Evolutionary conservation across 2,113 vertebrate genomes (phyloP), one percentile per base, ranked within the genome.

Genomic region (Andinoacara biseriatus): DNA sequence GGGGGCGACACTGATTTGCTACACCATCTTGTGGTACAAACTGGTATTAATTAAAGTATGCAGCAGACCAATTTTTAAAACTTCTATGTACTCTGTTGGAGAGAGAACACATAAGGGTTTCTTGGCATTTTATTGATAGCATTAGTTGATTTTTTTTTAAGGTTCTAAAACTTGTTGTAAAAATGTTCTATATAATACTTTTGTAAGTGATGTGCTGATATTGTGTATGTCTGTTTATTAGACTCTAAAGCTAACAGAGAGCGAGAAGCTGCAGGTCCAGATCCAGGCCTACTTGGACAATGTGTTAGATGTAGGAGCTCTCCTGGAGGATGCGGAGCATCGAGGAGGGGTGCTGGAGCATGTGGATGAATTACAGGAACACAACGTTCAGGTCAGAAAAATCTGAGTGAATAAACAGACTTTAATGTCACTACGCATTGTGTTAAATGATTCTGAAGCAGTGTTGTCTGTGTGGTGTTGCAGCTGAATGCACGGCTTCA

Each of bases 251-350:
- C 89, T 94, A 38, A 98, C 97, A 0, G 98, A 99, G 94, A 99
- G 98, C 0, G 98, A 99, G 93, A 98, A 97, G 96, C 96, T 99
- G 76, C 96, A 96, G 89, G 97, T 99, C 26, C 98, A 99, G 95
- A 99, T 99, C 90, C 98, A 99, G 92, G 98, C 98, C 2, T 99
- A 99, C 92, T 94, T 99, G 95, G 98, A 99, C 93, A 99, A 99
- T 0, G 95, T 99, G 52, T 96, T 99, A 2, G 98, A 99, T 0
- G 98, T 99, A 20, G 97, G 98, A 0, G 93, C 96, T 4, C 94
- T 99, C 91, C 93, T 99, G 94, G 98, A 99, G 92, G 98, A 99
- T 52, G 97, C 97, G 0, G 98, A 99, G 93, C 97, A 95, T 86
- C 97, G 97, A 94, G 96, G 97, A 0, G 96, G 96, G 0, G 95